Base-by-base conservation (phyloP, 2,888 invertebrate species). In the Polyploca ridens region DNA sequence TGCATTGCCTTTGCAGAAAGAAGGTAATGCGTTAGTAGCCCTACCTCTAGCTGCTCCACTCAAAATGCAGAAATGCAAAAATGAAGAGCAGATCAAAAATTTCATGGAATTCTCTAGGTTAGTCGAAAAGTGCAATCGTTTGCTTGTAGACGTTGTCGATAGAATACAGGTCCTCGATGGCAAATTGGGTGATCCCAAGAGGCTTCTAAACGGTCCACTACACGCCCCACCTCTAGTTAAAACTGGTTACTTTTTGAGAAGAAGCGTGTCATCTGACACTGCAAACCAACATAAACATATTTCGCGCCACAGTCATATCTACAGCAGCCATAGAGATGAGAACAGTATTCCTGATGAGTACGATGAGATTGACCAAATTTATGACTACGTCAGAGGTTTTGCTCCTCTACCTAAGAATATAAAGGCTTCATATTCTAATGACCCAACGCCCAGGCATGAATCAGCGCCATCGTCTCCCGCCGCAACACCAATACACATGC, bases 361-460 rank as follows among this genome's bases (percentile, higher is more conserved):
- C 89, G 98, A 98, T 78, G 98, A 99, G 90, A 98, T 99, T 76
- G 99, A 99, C 94, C 98, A 99, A 90, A 98, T 99, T 73, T 99
- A 99, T 86, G 98, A 98, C 86, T 99, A 99, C 87, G 98, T 99
- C 0, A 95, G 99, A 70, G 98, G 99, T 0, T 97, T 99, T 76
- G 98, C 98, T 63, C 98, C 98, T 1, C 94, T 98, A 38, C 98
- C 98, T 6, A 97, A 98, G 87, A 97, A 96, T 81, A 95, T 96
- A 33, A 95, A 96, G 79, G 95, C 96, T 0, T 96, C 96, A 0
- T 96, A 96, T 79, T 91, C 89, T 0, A 94, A 91, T 68, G 94
- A 94, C 57, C 86, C 90, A 5, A 79, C 79, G 62, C 77, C 83
- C 75, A 88, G 94, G 91, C 94, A 90, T 82, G 94, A 91, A 88